These are phyloP conservation scores for Tromatobia lineatoria DNA, from an alignment of 2,888 invertebrate species.

Conservation along the genomic window DNA sequence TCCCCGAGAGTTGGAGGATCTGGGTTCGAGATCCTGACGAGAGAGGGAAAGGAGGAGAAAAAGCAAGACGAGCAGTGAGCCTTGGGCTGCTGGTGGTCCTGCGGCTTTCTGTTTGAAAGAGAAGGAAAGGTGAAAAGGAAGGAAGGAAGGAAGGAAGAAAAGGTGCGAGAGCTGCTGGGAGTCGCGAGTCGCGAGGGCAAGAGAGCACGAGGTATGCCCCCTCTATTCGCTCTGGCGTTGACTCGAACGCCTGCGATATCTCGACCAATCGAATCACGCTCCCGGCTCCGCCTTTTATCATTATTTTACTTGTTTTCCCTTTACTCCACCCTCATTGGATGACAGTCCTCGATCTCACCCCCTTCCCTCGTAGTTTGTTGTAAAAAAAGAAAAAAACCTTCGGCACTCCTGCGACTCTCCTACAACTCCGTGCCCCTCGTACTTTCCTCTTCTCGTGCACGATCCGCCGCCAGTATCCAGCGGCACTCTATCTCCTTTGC, in stretches of 20 bases:
- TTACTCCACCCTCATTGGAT: constrained; percentile 85
- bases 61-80: constrained; percentile 66
- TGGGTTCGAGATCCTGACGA: constrained; percentile 41
- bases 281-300: constrained; percentile 85
- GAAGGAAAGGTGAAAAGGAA: constrained; percentile 69
- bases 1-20: constrained; percentile 34
- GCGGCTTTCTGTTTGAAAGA: constrained; percentile 39
- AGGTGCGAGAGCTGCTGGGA: constrained; percentile 75
- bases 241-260: constrained; percentile 85
- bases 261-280: constrained; percentile 85
- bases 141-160: constrained; percentile 73
- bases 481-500: constrained; percentile 47
- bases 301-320: constrained; percentile 86
- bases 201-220: constrained; percentile 59
- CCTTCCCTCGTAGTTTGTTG: constrained; percentile 67
- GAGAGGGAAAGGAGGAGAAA: constrained; percentile 67
- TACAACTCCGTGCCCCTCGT: constrained; percentile 54
- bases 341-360: constrained; percentile 81
- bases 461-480: constrained; percentile 57
- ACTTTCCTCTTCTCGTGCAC: constrained; percentile 60
- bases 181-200: constrained; percentile 64
- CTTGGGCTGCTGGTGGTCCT: constrained; percentile 47
- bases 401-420: constrained; percentile 60
- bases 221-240: constrained; percentile 74
- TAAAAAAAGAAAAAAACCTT: constrained; percentile 54